Evolutionary conservation across 2,888 invertebrate genomes (phyloP), one percentile per base, ranked within the genome.

Genomic region (Sphinx pinastri): DNA sequence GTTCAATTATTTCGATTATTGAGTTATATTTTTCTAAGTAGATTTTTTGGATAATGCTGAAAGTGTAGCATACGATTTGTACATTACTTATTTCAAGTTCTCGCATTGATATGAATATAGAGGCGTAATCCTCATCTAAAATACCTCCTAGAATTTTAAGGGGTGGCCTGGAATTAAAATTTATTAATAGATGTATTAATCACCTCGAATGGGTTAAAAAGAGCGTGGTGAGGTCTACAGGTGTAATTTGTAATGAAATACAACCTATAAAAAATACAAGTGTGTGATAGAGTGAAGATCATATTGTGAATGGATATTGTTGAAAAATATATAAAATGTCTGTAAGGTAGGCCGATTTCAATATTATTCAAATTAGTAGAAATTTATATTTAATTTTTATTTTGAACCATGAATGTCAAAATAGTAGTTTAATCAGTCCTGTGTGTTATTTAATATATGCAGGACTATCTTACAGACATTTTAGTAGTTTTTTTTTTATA

Each of bases 261-360:
- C 57, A 47, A 60, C n/a, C 47, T 16, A 47, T 47, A 60, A 11
- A 16, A n/a, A 79, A 78, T 76, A 76, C 68, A 74, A 76, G 81
- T 81, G 83, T 80, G 83, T 78, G 77, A 80, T 75, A 80, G 82
- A 85, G 84, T 74, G 91, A 90, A 90, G 87, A 89, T 87, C 88
- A 87, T 90, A 88, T 91, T 91, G 92, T 92, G 92, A 93, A 93
- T 91, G 90, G 92, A 89, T 89, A 89, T 91, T 92, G 90, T 83
- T 81, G 80, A 77, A 74, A 76, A 76, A 84, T 49, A 63, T 47
- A 63, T 63, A 85, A 89, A 91, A 91, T 93, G 93, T 94, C 93
- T 94, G 93, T 94, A 93, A 94, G 94, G 94, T 94, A 94, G 93
- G 94, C 93, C 92, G 81, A 82, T 85, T 93, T 83, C 75, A 69